These are phyloP conservation scores for Anguilla marmorata DNA, from an alignment of 2,797 vertebrate species.

Conservation along the genomic window DNA sequence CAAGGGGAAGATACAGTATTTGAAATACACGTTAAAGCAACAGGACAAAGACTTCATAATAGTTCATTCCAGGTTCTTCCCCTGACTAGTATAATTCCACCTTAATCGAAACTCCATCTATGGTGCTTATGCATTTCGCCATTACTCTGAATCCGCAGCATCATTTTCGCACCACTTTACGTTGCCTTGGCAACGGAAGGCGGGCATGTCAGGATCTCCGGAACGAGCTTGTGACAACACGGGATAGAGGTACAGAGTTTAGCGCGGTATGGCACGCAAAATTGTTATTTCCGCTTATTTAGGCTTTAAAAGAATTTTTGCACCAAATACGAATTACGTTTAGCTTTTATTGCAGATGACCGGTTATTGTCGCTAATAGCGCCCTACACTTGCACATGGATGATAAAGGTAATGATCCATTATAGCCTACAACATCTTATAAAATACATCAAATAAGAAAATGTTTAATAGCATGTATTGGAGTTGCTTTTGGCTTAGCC, in stretches of 20 bases:
- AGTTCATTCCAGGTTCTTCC: neutral
- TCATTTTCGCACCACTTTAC: constrained; percentile 31
- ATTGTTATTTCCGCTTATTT: too few species aligned
- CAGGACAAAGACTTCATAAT: neutral
- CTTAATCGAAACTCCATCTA: constrained; percentile 45
- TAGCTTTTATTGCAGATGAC: neutral
- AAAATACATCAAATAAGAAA: too few species aligned
- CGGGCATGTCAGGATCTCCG: constrained; percentile 19
- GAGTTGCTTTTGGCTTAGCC: too few species aligned
- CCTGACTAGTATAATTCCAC: constrained; percentile 38
- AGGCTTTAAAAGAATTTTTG: neutral
- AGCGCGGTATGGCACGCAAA: too few species aligned
- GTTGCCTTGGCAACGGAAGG: constrained; percentile 50
- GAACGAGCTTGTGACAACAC: neutral
- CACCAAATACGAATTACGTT: neutral
- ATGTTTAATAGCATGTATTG: too few species aligned
- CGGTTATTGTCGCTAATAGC: too few species aligned
- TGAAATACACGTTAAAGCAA: too few species aligned
- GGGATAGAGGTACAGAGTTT: neutral
- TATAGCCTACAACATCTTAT: too few species aligned
- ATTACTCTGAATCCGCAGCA: constrained; percentile 49
- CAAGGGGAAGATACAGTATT: too few species aligned
- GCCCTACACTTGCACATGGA: neutral
- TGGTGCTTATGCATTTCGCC: constrained; percentile 35
- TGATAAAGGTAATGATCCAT: neutral